A percentile compares a stretch with the other conserved stretches of the same genome.
phyloP scores from a whole-genome alignment of 2,113 vertebrate species.

The Pterophyllum scalare region DNA sequence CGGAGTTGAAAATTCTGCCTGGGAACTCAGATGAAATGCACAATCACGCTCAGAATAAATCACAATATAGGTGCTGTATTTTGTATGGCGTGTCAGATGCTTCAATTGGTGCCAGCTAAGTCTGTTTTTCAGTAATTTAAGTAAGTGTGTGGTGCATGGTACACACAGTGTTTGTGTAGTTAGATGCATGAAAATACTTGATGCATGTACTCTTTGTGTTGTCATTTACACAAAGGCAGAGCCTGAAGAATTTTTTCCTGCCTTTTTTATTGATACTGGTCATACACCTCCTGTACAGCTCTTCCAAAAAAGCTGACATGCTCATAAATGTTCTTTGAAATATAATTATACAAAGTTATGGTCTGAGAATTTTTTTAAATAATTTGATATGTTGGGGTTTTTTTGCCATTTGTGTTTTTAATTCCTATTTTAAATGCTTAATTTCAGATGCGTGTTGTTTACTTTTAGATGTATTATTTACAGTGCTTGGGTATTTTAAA shows the following conservation, averaged over 20 bases:
- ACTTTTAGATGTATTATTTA: not conserved
- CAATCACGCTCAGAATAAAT: not conserved
- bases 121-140: not conserved
- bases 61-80: not conserved
- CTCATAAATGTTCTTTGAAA: not conserved
- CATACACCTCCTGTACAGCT: not conserved
- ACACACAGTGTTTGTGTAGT: not conserved
- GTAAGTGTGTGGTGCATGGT: not conserved
- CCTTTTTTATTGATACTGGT: not conserved
- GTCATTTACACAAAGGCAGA: not conserved
- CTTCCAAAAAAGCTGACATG: not conserved
- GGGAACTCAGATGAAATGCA: not conserved
- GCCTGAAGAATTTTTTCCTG: not conserved
- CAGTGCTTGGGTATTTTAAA: not conserved
- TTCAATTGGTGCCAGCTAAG: not conserved
- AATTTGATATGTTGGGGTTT: not conserved
- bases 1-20: no score
- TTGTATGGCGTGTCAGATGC: not conserved
- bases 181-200: not conserved
- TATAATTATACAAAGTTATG: not conserved
- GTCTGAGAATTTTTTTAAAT: not conserved
- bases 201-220: not conserved
- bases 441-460: not conserved
- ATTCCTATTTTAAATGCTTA: conserved; percentile 1
- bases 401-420: not conserved